Evolutionary conservation across 64 coral and sea anemone species (phyloP).

Genomic region (Dendronephthya gigantea): DNA sequence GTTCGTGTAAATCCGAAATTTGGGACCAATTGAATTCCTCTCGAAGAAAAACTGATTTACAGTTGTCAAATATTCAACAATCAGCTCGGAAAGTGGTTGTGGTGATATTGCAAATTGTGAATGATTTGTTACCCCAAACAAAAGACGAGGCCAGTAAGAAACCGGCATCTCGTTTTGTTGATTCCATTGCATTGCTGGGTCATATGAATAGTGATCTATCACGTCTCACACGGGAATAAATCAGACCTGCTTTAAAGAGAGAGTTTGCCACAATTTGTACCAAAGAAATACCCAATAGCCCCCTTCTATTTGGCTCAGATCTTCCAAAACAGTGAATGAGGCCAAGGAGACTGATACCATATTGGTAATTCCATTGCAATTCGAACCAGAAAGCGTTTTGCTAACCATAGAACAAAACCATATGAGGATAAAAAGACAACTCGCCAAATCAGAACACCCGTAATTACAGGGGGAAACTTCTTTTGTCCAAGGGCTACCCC

Average conservation of each 20-base stretch:
- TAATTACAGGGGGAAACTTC: neutral
- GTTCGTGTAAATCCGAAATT: constrained; percentile 1
- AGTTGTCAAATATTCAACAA: no score
- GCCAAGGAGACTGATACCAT: constrained; percentile 28
- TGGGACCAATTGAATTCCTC: neutral
- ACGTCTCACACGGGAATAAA: no score
- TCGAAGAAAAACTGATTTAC: no score
- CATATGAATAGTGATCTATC: neutral
- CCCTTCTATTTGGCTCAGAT: constrained; percentile 27
- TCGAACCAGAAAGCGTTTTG: no score
- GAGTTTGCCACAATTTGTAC: no score
- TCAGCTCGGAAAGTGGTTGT: no score
- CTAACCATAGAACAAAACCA: no score
- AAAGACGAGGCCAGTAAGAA: neutral
- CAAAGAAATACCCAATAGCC: no score
- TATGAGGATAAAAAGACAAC: no score
- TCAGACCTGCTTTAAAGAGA: no score
- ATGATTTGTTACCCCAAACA: no score
- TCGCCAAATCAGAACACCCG: neutral
- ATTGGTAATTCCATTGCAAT: neutral
- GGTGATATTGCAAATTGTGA: no score
- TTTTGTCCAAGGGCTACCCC: constrained; percentile 25
- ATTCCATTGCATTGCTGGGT: constrained; percentile 17
- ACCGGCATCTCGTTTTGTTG: neutral
- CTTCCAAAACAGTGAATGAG: constrained; percentile 24